Evolutionary conservation across 2,888 invertebrate species (phyloP), one percentile per base, ranked within the genome.

Genomic region (Eupithecia exiguata): DNA sequence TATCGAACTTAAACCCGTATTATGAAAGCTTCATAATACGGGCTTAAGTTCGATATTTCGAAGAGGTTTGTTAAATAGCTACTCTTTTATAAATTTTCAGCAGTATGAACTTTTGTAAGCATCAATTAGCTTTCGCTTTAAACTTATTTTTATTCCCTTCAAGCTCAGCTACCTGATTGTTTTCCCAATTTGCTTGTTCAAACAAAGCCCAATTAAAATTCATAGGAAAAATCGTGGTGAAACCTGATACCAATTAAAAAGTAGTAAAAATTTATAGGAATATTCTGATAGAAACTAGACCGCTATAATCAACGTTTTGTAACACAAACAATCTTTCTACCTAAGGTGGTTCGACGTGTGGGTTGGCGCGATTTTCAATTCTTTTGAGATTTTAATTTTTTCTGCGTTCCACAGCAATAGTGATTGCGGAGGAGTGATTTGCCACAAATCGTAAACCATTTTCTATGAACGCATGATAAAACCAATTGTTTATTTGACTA

Each of bases 121-220:
- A 53, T 53, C 53, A 58, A 25, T 65, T 36, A n/a, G 35, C 35
- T 62, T 35, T 4, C 18, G 25, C 62, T 68, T 68, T 36, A 68
- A 58, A 46, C 36, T 58, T 25, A 14, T 38, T 63, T 68, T 63
- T 46, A 68, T 40, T 63, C 43, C 49, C 70, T 12, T 12, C 40
- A 67, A 40, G 16, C 58, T 43, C 43, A 5, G 58, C 18, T 21
- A 30, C 40, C 67, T 68, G 30, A 68, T 58, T 35, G 65, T 73
- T 69, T 66, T 67, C 46, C 25, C 65, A 74, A 68, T 71, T 71
- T 69, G 68, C 65, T 69, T 71, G 38, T 69, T 43, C 63, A 53
- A 70, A 70, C 74, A 71, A 71, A 69, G 16, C 36, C 65, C 71
- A 71, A 75, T 75, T 74, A 71, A 69, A 71, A 75, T 69, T 75